Evolutionary conservation across 2,888 invertebrate genomes (phyloP).

Genomic region (Oscheius sp.): DNA sequence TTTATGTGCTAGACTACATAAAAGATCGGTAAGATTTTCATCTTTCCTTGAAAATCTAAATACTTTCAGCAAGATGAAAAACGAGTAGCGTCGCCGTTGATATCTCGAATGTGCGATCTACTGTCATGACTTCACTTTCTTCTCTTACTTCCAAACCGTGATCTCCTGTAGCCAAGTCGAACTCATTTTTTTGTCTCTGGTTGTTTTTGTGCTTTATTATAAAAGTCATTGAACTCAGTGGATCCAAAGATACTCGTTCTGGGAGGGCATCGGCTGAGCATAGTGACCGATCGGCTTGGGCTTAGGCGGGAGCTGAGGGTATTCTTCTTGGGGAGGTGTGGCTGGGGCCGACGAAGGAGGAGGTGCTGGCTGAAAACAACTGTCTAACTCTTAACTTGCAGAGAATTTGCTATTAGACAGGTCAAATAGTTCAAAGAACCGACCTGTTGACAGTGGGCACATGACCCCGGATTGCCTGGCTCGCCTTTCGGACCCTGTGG

Average conservation of each 20-base stretch:
- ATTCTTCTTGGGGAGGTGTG: slow-evolving; percentile 31
- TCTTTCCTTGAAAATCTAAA: background rate
- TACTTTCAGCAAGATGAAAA: slow-evolving; percentile 16
- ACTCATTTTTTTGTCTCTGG: background rate
- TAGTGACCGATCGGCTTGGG: slow-evolving; percentile 23
- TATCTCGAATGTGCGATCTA: slow-evolving; percentile 27
- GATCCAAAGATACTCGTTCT: slow-evolving; percentile 49
- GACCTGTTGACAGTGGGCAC: slow-evolving; percentile 52
- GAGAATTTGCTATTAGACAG: background rate
- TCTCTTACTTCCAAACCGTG: slow-evolving; percentile 5
- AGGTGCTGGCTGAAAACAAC: slow-evolving; percentile 6
- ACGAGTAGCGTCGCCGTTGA: slow-evolving; percentile 20
- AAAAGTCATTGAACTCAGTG: slow-evolving; percentile 36
- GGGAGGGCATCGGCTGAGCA: slow-evolving; percentile 17
- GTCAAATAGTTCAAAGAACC: background rate
- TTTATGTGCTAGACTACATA: slow-evolving; percentile 32
- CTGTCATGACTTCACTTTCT: slow-evolving; percentile 18
- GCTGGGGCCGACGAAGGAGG: slow-evolving; percentile 36
- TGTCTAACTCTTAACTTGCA: background rate
- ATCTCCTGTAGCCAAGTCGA: slow-evolving; percentile 33
- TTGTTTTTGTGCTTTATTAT: slow-evolving; percentile 14
- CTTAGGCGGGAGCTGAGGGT: slow-evolving; percentile 5
- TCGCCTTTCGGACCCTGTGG: slow-evolving; percentile 66
- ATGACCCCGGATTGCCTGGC: slow-evolving; percentile 56
- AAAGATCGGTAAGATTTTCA: slow-evolving; percentile 20